phyloP scores from a whole-genome alignment of 2,113 vertebrate genomes.

The Fregata magnificens region DNA sequence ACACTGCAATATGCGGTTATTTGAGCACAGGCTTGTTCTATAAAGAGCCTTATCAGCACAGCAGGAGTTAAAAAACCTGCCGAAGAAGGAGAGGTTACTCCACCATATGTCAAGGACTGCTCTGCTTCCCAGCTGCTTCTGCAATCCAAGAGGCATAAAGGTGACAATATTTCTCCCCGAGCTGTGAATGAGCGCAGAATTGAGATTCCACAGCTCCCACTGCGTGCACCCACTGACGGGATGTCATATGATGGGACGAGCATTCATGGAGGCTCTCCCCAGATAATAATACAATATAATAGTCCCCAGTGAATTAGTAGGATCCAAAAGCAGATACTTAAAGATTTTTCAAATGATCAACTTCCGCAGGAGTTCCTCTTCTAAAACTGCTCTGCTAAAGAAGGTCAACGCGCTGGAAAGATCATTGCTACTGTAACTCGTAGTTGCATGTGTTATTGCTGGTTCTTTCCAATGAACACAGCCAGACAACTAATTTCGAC shows the following conservation, averaged over 20 bases:
- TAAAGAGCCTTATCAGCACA: slow-evolving; percentile 44
- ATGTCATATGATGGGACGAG: neutral
- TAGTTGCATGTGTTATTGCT: neutral
- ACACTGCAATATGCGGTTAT: neutral
- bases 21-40: slow-evolving; percentile 1
- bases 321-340: neutral
- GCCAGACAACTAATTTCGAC: slow-evolving; percentile 9
- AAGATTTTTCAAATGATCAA: neutral
- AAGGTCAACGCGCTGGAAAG: fast-evolving
- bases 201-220: slow-evolving; percentile 52
- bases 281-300: neutral
- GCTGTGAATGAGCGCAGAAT: slow-evolving; percentile 38
- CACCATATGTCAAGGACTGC: slow-evolving; percentile 48
- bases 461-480: neutral
- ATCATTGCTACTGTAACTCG: neutral
- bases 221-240: neutral
- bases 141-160: slow-evolving; percentile 59
- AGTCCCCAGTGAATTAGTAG: neutral
- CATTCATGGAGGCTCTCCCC: neutral
- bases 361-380: neutral
- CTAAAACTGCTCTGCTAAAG: neutral
- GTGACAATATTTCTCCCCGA: slow-evolving; percentile 56
- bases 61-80: slow-evolving; percentile 38
- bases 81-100: slow-evolving; percentile 63
- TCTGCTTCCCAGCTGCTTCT: slow-evolving; percentile 54